Percentiles rank a stretch among this genome's conserved stretches.
Evolutionary conservation across 1,140 invertebrate species (phyloP).

Genomic region (Drosophila triauraria): DNA sequence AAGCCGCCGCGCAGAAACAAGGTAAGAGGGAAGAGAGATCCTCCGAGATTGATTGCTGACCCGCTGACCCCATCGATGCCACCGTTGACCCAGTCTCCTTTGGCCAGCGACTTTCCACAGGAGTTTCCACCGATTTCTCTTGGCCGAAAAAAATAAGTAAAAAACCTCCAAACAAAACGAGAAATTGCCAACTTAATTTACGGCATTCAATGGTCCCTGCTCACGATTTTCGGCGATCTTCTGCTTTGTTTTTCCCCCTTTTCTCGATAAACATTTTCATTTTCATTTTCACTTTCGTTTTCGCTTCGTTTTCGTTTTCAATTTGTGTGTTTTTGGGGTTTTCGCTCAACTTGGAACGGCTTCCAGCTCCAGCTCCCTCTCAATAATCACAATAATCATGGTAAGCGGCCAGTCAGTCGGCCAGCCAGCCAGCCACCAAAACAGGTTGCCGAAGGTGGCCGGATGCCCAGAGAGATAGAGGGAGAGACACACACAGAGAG

Average conservation of each 20-base stretch:
- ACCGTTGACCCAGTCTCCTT: conserved; percentile 30
- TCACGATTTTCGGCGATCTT: conserved; percentile 77
- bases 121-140: conserved; percentile 50
- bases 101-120: conserved; percentile 36
- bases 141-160: conserved; percentile 48
- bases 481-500: not conserved
- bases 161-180: conserved; percentile 40
- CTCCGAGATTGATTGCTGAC: not conserved
- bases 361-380: conserved; percentile 20
- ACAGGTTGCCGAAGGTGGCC: conserved; percentile 55
- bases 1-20: conserved; percentile 25
- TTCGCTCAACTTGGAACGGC: conserved; percentile 21
- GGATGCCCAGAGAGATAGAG: conserved; percentile 34
- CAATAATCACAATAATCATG: conserved; percentile 82
- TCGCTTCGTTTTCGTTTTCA: conserved; percentile 62
- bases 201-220: conserved; percentile 48
- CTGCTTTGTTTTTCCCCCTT: conserved; percentile 66
- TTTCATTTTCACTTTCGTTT: conserved; percentile 37
- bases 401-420: conserved; percentile 79
- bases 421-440: conserved; percentile 4
- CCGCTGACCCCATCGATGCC: conserved; percentile 3
- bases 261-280: conserved; percentile 69
- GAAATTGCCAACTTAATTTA: conserved; percentile 81
- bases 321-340: conserved; percentile 73
- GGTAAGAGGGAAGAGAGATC: conserved; percentile 7